Conservation (phyloP, 2,888 invertebrate genomes). For the Amaurobius ferox region DNA sequence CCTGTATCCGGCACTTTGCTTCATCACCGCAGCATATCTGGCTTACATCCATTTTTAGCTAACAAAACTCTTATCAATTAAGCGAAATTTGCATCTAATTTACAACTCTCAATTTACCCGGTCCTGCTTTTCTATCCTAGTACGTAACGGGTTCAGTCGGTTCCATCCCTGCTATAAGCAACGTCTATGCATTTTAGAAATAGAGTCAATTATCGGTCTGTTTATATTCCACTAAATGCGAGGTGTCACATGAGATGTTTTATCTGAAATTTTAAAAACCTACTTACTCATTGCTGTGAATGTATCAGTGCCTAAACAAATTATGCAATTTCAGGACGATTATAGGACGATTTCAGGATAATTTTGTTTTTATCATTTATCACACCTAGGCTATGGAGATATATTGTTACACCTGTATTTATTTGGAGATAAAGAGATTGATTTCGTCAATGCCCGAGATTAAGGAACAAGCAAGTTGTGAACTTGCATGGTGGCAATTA, state of each 20-base stretch:
- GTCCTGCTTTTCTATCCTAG: conserved; percentile 31
- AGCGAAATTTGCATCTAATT: background rate
- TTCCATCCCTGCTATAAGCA: conserved; percentile 50
- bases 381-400: background rate
- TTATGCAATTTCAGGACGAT: conserved; percentile 13
- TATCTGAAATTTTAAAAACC: background rate
- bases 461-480: conserved; percentile 18
- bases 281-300: background rate
- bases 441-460: conserved; percentile 19
- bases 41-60: background rate
- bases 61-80: background rate
- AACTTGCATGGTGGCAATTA: conserved; percentile 40
- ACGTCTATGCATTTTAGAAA: conserved; percentile 33
- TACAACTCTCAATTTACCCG: conserved; percentile 16
- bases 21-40: background rate
- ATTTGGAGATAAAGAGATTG: conserved; percentile 24
- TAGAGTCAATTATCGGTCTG: conserved; percentile 22
- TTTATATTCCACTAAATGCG: conserved; percentile 20
- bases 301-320: conserved; percentile 6
- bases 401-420: conserved; percentile 13
- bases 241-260: background rate
- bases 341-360: too few species aligned
- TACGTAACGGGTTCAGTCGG: conserved; percentile 41
- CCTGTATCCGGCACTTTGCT: background rate
- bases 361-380: too few species aligned